Conservation (phyloP, 2,888 invertebrate species). For the Allygus modestus region DNA sequence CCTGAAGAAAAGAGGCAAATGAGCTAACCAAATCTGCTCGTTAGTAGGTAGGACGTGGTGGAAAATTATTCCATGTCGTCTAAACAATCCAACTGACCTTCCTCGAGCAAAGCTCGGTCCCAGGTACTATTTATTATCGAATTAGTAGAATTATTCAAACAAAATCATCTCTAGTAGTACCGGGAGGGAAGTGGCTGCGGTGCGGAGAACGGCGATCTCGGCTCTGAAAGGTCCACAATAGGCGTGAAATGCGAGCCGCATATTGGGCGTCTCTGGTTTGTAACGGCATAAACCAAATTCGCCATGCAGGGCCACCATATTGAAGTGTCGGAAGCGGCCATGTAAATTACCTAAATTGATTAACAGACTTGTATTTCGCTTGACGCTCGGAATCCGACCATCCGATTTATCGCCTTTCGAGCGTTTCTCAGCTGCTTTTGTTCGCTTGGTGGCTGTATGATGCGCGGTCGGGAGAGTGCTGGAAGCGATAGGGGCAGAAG, state of each 20-base stretch:
- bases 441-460: not conserved
- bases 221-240: conserved; percentile 46
- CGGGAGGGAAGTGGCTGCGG: not conserved
- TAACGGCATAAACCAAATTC: conserved; percentile 56
- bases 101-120: no score
- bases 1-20: no score
- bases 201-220: no score
- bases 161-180: not conserved
- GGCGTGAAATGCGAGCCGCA: conserved; percentile 47
- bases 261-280: conserved; percentile 52
- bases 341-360: conserved; percentile 56
- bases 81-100: no score
- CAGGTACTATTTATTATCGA: no score
- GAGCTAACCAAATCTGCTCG: no score
- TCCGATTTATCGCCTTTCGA: conserved; percentile 25
- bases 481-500: no score
- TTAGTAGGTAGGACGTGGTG: no score
- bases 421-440: conserved; percentile 17
- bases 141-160: no score
- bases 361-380: conserved; percentile 49
- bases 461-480: no score
- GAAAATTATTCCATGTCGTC: no score
- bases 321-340: conserved; percentile 57
- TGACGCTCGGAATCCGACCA: conserved; percentile 46
- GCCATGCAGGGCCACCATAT: conserved; percentile 56